Evolutionary conservation across 2,797 vertebrate species (phyloP), one percentile per base, ranked within the genome.

Genomic region (Choloepus didactylus): DNA sequence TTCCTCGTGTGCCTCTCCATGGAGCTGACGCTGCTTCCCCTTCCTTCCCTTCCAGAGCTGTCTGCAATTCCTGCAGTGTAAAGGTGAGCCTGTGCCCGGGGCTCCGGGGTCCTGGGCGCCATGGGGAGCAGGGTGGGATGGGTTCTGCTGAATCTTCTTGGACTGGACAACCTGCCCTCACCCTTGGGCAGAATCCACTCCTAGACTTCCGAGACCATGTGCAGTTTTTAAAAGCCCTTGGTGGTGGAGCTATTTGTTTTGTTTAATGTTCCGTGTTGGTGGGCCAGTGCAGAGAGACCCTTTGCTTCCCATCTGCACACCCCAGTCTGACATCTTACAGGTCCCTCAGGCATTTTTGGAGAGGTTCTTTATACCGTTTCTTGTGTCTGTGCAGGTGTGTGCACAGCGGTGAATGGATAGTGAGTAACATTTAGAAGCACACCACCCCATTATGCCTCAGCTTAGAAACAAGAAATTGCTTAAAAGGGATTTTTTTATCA

Each of bases 41-140:
- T 31, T 89, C 62, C 67, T 79, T 97, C 35, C 94, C 27, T 93
- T 97, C 15, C 98, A 99, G 99, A 97, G 99, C 99, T 5, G 99
- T 99, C 81, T 99, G 99, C 94, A 95, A 97, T 64, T 99, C 99
- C 97, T 99, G 99, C 97, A 99, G 99, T 95, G 97, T 99, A 38
- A 99, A 99, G 99, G 99, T 99, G 98, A 98, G 98, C 9, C 3
- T 19, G 75, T 35, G n/a, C 35, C 86, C 62, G 51, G 25, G 62
- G 77, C 44, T 46, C 38, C 25, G 49, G 66, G n/a, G 7, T n/a
- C 69, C 51, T 15, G 0, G 44, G 23, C 21, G 21, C 4, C 19
- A 19, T 4, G 23, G 35, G 54, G 51, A 56, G 75, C 35, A 8
- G 4, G 62, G 25, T 44, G 27, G 29, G n/a, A 38, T 41, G 70